phyloP scores from a whole-genome alignment of 2,888 invertebrate genomes.

The Apamea monoglypha region DNA sequence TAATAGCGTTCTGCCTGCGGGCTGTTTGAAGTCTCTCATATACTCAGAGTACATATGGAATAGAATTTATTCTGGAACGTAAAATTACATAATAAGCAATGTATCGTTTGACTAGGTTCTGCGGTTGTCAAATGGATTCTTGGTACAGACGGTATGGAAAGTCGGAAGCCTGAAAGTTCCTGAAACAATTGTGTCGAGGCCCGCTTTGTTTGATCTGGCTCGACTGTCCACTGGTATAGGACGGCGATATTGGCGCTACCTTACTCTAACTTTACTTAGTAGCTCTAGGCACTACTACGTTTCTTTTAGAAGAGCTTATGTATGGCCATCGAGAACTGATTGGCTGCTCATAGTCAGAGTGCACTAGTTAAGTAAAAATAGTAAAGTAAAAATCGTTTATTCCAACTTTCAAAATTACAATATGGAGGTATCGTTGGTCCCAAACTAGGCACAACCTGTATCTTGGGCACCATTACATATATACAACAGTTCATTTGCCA shows the following conservation, averaged over 20 bases:
- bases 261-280: neutral
- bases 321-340: neutral
- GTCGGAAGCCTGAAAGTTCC: conserved; percentile 1
- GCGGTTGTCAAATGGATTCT: neutral
- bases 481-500: no score
- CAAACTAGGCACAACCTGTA: no score
- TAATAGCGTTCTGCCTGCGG: conserved; percentile 10
- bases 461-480: no score
- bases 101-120: conserved; percentile 14
- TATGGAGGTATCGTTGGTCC: no score
- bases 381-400: no score
- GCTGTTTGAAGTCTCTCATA: conserved; percentile 50
- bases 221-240: neutral
- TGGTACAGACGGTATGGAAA: neutral
- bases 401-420: no score
- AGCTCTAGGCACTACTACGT: neutral
- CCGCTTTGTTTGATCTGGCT: neutral
- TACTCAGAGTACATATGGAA: conserved; percentile 12
- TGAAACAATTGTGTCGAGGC: neutral
- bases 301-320: neutral
- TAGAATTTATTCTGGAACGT: conserved; percentile 28
- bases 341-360: neutral
- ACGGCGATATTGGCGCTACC: no score
- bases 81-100: conserved; percentile 15
- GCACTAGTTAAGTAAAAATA: neutral